Evolutionary conservation across 1,140 invertebrate species (phyloP), one percentile per base, ranked within the genome.

Genomic region (Potamilus streckersoni): DNA sequence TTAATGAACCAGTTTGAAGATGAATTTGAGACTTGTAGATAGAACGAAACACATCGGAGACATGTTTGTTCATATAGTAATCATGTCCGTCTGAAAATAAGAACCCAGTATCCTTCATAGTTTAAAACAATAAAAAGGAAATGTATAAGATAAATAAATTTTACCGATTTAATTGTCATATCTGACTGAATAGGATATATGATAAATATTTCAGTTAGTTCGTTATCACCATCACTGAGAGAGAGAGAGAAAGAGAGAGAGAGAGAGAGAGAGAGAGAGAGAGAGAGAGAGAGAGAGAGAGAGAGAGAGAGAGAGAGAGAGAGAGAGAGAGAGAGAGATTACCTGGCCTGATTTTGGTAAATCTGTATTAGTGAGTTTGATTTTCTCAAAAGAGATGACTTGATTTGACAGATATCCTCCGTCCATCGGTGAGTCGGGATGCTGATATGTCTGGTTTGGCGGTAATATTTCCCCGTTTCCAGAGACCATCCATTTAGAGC

Each of bases 381-480:
- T 95, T 93, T 97, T 97, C 14, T 96, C 95, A 87, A 98, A 99
- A 1, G 95, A 96, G 57, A 98, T 94, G 11, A 83, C 80, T 0
- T 96, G 94, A 78, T 97, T 96, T 86, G 97, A 96, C 94, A 97
- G 97, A 86, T 96, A 95, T 1, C 94, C 94, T 1, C 97, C 97
- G 82, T 96, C 97, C 89, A 98, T 97, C 0, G 97, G 97, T 65
- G 95, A 97, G 84, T 98, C 96, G 0, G 96, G 96, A 85, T 98
- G 96, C 38, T 96, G 93, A 88, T 98, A 98, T 79, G 95, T 94
- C 59, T 83, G 85, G 59, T 79, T 55, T 19, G 95, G 93, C 87
- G 95, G 94, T 12, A 94, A 93, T 1, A 95, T 95, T 0, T 96
- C 94, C 0, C 95, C 85, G 57, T 76, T 93, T 0, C 95, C 95